Conservation (phyloP, 2,888 invertebrate species). For the Mythimna lalbum region DNA sequence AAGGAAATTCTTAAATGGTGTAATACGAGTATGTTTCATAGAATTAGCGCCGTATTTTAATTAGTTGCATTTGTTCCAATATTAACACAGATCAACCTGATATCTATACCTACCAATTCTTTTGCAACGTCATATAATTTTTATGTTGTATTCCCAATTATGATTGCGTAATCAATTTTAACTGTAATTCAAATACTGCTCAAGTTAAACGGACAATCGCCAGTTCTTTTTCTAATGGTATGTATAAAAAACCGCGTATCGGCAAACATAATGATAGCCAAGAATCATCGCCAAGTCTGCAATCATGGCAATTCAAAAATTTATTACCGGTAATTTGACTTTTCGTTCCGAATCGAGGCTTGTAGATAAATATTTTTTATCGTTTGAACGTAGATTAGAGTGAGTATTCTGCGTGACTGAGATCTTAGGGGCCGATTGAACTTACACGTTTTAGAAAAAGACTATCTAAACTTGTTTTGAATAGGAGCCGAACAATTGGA, state of each 20-base stretch:
- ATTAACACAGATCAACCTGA: no score
- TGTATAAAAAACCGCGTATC: slow-evolving; percentile 54
- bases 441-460: slow-evolving; percentile 34
- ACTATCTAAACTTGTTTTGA: slow-evolving; percentile 3
- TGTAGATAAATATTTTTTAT: slow-evolving; percentile 66
- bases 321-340: slow-evolving; percentile 74
- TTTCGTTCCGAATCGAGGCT: slow-evolving; percentile 67
- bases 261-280: slow-evolving; percentile 61
- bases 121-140: slow-evolving; percentile 34
- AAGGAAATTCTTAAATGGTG: slow-evolving; percentile 4
- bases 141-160: slow-evolving; percentile 25
- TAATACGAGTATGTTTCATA: slow-evolving; percentile 18
- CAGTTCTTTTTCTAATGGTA: slow-evolving; percentile 20
- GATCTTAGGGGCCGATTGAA: slow-evolving; percentile 40
- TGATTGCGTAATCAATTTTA: slow-evolving; percentile 34
- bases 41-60: slow-evolving; percentile 23
- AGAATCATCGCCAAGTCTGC: slow-evolving; percentile 60
- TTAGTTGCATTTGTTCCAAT: slow-evolving; percentile 32
- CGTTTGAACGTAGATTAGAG: slow-evolving; percentile 49
- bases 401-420: slow-evolving; percentile 43
- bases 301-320: slow-evolving; percentile 69
- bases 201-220: slow-evolving; percentile 51
- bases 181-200: slow-evolving; percentile 38
- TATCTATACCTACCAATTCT: slow-evolving; percentile 18
- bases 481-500: slow-evolving; percentile 10